Conservation (phyloP, 2,113 vertebrate genomes). For the Formicarius rufipectus region DNA sequence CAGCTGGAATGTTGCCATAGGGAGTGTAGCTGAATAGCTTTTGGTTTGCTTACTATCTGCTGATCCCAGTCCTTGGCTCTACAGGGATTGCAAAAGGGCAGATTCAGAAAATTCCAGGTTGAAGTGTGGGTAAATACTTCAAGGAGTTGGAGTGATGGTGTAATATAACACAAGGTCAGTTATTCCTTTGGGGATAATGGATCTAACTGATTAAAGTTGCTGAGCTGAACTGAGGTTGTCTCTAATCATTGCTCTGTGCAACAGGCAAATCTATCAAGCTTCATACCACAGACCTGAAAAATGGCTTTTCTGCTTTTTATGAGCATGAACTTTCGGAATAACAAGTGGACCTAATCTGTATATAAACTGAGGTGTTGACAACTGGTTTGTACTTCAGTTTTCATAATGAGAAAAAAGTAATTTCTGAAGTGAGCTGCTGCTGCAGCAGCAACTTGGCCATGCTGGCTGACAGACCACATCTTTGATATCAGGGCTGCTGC, state of each 20-base stretch:
- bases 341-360: neutral
- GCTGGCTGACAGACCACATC: neutral
- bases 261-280: neutral
- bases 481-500: neutral
- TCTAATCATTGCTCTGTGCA: neutral
- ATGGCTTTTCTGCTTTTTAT: neutral
- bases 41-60: constrained; percentile 4
- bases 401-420: neutral
- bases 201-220: neutral
- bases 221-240: neutral
- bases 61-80: neutral
- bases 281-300: neutral
- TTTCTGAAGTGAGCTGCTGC: neutral
- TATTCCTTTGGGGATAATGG: neutral
- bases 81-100: neutral
- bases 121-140: neutral
- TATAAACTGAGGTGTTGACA: neutral
- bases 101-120: neutral
- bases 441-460: neutral
- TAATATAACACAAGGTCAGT: neutral
- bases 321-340: neutral
- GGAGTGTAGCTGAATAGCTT: neutral
- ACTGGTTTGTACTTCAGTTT: neutral
- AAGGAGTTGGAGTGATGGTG: neutral
- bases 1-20: neutral